phyloP scores from a whole-genome alignment of 2,113 vertebrate genomes.

The Toxotes chatareus region DNA sequence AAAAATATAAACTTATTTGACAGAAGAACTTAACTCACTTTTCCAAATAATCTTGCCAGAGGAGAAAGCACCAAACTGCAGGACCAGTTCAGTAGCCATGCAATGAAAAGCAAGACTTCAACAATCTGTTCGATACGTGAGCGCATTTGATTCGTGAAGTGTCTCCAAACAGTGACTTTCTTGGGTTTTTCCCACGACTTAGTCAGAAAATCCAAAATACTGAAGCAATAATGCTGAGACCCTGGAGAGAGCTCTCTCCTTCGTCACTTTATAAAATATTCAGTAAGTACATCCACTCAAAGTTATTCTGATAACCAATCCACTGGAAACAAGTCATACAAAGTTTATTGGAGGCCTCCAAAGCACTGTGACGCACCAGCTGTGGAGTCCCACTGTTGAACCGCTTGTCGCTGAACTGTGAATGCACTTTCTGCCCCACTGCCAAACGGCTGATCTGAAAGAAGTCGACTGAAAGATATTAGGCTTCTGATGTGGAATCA shows the following conservation, averaged over 20 bases:
- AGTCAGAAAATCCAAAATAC: neutral
- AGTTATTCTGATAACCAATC: slow-evolving; percentile 10
- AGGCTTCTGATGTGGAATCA: neutral
- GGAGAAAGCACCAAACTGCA: neutral
- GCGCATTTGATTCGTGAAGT: neutral
- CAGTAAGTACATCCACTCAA: neutral
- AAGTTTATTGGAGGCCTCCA: neutral
- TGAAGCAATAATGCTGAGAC: neutral
- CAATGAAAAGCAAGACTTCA: neutral
- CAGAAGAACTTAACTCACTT: neutral
- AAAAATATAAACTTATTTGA: neutral
- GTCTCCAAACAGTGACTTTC: neutral
- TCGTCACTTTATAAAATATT: slow-evolving; percentile 26
- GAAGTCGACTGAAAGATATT: neutral
- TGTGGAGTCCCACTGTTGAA: neutral
- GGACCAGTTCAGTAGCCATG: neutral
- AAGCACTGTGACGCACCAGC: slow-evolving; percentile 2
- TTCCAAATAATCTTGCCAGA: neutral
- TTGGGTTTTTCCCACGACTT: neutral
- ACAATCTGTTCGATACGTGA: neutral
- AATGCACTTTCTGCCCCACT: neutral
- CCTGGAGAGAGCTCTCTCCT: neutral
- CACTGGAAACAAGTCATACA: neutral
- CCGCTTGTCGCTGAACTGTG: neutral
- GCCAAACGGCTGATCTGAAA: neutral